phyloP scores from a whole-genome alignment of 2,888 invertebrate genomes.

The Allolobophora icterica region DNA sequence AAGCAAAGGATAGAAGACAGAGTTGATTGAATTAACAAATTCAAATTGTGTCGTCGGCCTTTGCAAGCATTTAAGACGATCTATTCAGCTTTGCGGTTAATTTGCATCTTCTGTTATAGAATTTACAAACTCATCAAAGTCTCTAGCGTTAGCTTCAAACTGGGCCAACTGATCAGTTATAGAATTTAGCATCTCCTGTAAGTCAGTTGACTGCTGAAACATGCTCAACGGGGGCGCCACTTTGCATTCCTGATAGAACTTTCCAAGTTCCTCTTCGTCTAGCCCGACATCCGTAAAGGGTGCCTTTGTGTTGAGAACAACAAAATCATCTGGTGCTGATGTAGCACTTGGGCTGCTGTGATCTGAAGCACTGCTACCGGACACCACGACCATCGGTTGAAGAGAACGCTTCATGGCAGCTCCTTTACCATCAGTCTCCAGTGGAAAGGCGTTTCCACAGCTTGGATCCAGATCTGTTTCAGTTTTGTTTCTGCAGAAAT shows the following conservation, averaged over 20 bases:
- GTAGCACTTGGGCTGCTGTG: slow-evolving; percentile 49
- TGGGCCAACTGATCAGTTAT: slow-evolving; percentile 76
- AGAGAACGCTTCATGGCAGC: slow-evolving; percentile 4
- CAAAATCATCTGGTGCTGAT: slow-evolving; percentile 72
- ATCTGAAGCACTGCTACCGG: slow-evolving; percentile 39
- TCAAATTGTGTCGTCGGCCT: too few relatives aligned
- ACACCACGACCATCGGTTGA: slow-evolving; percentile 43
- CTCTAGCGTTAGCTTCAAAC: slow-evolving; percentile 78
- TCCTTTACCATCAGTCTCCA: slow-evolving; percentile 39
- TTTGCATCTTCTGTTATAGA: slow-evolving; percentile 66
- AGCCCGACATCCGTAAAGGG: slow-evolving; percentile 80
- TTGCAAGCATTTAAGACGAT: background rate
- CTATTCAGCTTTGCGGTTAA: background rate
- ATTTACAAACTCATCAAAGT: slow-evolving; percentile 79
- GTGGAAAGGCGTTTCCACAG: slow-evolving; percentile 28
- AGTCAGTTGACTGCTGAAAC: slow-evolving; percentile 62
- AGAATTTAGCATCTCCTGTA: slow-evolving; percentile 69
- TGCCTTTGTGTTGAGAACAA: slow-evolving; percentile 79
- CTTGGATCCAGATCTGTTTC: background rate
- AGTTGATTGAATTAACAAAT: background rate
- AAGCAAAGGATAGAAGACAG: background rate
- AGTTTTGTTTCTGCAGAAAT: background rate
- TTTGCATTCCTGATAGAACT: slow-evolving; percentile 81
- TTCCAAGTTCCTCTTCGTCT: slow-evolving; percentile 75
- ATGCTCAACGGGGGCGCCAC: slow-evolving; percentile 73